phyloP scores from a whole-genome alignment of 2,113 vertebrate genomes.

The Alethe diademata region DNA sequence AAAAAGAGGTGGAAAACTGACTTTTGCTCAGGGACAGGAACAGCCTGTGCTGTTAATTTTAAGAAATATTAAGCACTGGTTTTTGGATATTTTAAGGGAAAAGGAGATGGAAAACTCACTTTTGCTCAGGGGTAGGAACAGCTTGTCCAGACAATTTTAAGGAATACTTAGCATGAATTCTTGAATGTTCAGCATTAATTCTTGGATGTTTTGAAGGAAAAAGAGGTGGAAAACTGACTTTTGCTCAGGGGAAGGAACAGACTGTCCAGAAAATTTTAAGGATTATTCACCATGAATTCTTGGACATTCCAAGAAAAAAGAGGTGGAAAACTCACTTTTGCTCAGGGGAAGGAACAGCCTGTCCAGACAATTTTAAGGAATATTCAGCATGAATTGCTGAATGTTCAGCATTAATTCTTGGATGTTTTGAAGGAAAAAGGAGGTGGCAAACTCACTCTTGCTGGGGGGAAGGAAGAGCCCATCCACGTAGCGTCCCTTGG shows the following conservation, averaged over 20 bases:
- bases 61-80: too few species aligned
- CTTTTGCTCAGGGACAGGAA: fast-evolving
- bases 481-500: conserved; percentile 84
- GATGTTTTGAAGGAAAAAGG: neutral
- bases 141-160: fast-evolving
- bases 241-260: too few species aligned
- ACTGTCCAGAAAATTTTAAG: too few species aligned
- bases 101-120: neutral
- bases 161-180: neutral
- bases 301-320: neutral
- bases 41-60: too few species aligned
- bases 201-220: neutral
- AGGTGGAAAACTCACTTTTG: neutral
- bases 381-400: neutral
- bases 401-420: neutral
- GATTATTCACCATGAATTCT: too few species aligned
- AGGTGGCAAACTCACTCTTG: conserved; percentile 76
- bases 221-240: fast-evolving
- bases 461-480: conserved; percentile 85
- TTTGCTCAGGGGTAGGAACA: neutral
- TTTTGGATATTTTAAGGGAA: too few species aligned
- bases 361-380: neutral
- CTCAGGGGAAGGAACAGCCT: fast-evolving
- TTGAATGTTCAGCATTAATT: neutral
- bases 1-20: neutral